Base-by-base conservation (phyloP, 2,113 vertebrate genomes). In the Neopipo cinnamomea region DNA sequence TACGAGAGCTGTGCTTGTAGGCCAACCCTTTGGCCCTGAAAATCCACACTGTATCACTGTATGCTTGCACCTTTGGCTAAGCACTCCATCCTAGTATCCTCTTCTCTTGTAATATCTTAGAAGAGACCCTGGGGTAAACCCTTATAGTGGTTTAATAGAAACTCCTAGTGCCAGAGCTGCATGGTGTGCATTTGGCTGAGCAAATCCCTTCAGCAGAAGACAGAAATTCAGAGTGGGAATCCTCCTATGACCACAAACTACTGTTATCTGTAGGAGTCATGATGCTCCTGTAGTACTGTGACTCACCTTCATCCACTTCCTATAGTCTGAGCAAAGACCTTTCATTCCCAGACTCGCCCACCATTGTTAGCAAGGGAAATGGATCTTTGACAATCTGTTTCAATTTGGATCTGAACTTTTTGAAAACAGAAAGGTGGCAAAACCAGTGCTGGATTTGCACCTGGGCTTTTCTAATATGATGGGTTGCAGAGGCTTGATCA, bases 1-100 rank as follows among this genome's bases (percentile, higher is more conserved):
- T 31, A 15, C 31, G 42, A 5, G n/a, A 76, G 49, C 10, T 0
- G 0, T 55, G 22, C 33, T 68, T 73, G 13, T 15, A 62, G 53
- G 13, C 15, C 73, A 85, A 56, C 37, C 67, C 56, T 74, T 74
- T 89, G 55, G 50, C 81, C 63, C 31, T 14, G 25, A 39, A 88
- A 74, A 33, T 35, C 75, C 71, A 27, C 25, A 44, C 28, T 85
- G 58, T 31, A 59, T 63, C 66, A 25, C 47, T 35, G 66, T 24
- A 33, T 39, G 23, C 27, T 44, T 75, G 44, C 18, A 22, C 35
- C 31, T 78, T 47, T 49, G n/a, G 30, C 18, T 67, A 55, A 63
- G 65, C 33, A 30, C n/a, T 59, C 53, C 53, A 65, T 74, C 39
- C 39, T 52, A 58, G 53, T n/a, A 73, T 27, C 20, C 14, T 52